Evolutionary conservation across 2,888 invertebrate genomes (phyloP), one percentile per base, ranked within the genome.

Genomic region (Noctua pronuba): DNA sequence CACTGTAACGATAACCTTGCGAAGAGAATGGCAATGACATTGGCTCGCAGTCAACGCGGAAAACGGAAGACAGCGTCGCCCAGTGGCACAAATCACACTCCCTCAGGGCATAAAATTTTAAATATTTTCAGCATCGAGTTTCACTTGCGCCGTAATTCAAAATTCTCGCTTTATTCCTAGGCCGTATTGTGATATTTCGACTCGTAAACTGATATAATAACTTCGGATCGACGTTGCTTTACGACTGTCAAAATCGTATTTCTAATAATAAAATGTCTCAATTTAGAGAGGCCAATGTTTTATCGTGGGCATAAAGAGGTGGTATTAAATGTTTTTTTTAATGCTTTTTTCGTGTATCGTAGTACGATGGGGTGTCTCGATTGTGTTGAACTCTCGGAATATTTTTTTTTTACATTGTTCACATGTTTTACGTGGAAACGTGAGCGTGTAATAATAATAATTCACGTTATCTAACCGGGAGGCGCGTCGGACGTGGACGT

Each of bases 181-280:
- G 86, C 86, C 87, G 91, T 92, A 93, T 94, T 94, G 93, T 94
- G 90, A 93, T 95, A 94, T 94, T 94, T 92, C 85, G 88, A 93
- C 92, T 95, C 95, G 94, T 96, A 95, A 96, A 95, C 92, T 88
- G 90, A 93, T 93, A 95, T 94, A 94, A 95, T 95, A 95, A 94
- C 95, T 92, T 87, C 80, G 92, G 92, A 91, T 93, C 93, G 90
- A 91, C 92, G 92, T 90, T 92, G 92, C 91, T 96, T 96, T 96
- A 96, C 92, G 95, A 94, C 95, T 92, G 94, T 95, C 95, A 94
- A 96, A 96, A 96, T 94, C 94, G 95, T 95, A 95, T 96, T 95
- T 94, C 95, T 95, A 95, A 96, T 95, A 96, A 95, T 95, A 96
- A 96, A 96, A 95, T 92, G 94, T 94, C 96, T 95, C 95, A 95